These are phyloP conservation scores for Drosophila parvula DNA, from an alignment of 1,140 invertebrate species.

Conservation along the genomic window DNA sequence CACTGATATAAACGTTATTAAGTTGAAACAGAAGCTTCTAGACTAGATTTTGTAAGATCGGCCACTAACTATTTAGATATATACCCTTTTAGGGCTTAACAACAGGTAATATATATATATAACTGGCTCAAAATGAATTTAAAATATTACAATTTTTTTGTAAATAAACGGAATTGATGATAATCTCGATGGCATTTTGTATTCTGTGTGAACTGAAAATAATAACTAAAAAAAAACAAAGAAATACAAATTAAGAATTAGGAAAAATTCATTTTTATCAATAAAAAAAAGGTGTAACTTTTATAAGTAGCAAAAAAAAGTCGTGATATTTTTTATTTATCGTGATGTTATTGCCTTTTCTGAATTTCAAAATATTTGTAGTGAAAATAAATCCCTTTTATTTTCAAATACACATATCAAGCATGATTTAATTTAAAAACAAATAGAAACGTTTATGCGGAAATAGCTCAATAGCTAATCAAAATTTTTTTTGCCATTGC, in stretches of 20 bases:
- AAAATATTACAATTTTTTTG: constrained; percentile 1
- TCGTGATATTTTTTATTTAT: background rate
- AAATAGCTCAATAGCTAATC: background rate
- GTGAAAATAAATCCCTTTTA: background rate
- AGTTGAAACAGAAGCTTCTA: background rate
- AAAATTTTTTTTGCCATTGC: too few species aligned
- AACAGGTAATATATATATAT: background rate
- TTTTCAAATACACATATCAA: too few species aligned
- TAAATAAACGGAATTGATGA: constrained; percentile 18
- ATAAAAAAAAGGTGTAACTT: too few species aligned
- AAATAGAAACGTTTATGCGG: background rate
- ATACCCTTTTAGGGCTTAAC: constrained; percentile 1
- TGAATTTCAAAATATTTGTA: background rate
- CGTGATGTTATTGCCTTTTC: background rate
- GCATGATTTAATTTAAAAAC: constrained; percentile 5
- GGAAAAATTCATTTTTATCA: too few species aligned
- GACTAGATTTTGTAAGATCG: constrained; percentile 10
- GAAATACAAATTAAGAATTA: too few species aligned
- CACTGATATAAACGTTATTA: constrained; percentile 1
- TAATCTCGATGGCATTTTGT: constrained; percentile 5
- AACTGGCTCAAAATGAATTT: constrained; percentile 32
- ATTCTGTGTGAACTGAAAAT: constrained; percentile 15
- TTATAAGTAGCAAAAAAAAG: accelerated
- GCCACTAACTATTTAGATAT: constrained; percentile 5
- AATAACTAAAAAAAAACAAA: background rate